Evolutionary conservation across 2,797 vertebrate genomes (phyloP), one percentile per base, ranked within the genome.

Genomic region (Acanthiza pusilla): DNA sequence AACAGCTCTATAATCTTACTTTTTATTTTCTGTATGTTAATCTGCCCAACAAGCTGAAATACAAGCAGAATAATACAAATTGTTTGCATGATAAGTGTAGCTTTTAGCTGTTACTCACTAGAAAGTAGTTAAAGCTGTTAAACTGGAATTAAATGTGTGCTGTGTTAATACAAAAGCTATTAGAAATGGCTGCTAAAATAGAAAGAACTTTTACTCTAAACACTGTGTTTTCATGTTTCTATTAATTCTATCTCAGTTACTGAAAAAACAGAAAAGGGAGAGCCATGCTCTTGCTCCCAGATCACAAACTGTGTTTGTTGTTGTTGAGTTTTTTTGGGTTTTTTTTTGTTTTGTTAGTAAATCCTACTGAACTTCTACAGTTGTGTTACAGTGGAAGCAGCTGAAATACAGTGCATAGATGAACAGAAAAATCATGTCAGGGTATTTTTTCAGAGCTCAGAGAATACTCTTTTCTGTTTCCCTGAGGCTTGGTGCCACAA

Each of bases 101-200:
- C 16, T 87, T 80, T 79, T 76, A 91, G 3, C 27, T 81, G 1
- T 78, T 6, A 2, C 50, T 91, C 7, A 5, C 22, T 58, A 32
- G 45, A 70, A 91, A 8, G 3, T 26, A 66, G 30, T 77, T 88
- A 78, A 94, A 94, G 34, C 38, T 75, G 45, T 65, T 81, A 57
- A 88, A 67, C 40, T 86, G 14, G 61, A 79, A 54, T 73, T 83
- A 91, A 90, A 74, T 3, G 3, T 61, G 7, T 65, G 16, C 19
- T 85, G 9, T 54, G 23, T 13, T 63, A 36, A 38, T 74, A 34
- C 61, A 85, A 53, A 76, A 70, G 43, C 4, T 66, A 17, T 84
- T 89, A 61, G 25, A 85, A 80, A 48, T 54, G 13, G 21, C 73
- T 93, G 55, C 43, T 55, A 40, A 75, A 90, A 74, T 21, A 23